phyloP scores from a whole-genome alignment of 1,140 invertebrate genomes.

The Whitmania pigra region DNA sequence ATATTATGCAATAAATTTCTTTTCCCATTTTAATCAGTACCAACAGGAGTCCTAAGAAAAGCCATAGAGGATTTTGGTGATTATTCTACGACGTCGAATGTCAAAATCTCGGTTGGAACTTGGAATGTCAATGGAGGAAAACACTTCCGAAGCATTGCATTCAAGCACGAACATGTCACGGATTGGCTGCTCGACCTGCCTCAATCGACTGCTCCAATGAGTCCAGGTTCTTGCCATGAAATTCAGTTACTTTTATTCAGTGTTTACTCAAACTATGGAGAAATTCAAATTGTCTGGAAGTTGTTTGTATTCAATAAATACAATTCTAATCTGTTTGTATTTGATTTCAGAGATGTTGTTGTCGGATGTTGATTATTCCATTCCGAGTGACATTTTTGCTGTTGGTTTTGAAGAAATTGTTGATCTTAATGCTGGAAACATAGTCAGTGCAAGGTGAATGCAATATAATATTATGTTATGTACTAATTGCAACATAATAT shows the following conservation, averaged over 20 bases:
- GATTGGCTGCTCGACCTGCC: constrained; percentile 79
- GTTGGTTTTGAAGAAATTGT: constrained; percentile 99
- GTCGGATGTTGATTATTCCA: constrained; percentile 46
- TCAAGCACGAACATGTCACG: constrained; percentile 75
- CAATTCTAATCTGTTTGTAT: neutral
- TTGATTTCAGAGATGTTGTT: constrained; percentile 32
- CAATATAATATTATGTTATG: too few species aligned
- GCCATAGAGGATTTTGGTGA: constrained; percentile 59
- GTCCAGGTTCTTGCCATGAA: constrained; percentile 28
- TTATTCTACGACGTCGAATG: constrained; percentile 58
- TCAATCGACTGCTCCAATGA: constrained; percentile 34
- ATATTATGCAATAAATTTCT: too few species aligned
- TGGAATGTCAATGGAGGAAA: constrained; percentile 99
- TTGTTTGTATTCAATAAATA: too few species aligned
- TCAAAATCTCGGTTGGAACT: constrained; percentile 78
- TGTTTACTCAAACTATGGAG: too few species aligned
- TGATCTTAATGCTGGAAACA: constrained; percentile 94
- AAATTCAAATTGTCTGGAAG: too few species aligned
- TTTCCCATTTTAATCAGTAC: neutral
- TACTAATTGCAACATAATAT: too few species aligned
- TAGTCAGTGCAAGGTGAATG: constrained; percentile 70
- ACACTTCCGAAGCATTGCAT: constrained; percentile 89
- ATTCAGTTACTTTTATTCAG: neutral
- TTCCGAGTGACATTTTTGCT: constrained; percentile 72
- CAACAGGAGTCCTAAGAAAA: constrained; percentile 33